Conservation (phyloP, 2,113 vertebrate species). For the Vimba vimba region DNA sequence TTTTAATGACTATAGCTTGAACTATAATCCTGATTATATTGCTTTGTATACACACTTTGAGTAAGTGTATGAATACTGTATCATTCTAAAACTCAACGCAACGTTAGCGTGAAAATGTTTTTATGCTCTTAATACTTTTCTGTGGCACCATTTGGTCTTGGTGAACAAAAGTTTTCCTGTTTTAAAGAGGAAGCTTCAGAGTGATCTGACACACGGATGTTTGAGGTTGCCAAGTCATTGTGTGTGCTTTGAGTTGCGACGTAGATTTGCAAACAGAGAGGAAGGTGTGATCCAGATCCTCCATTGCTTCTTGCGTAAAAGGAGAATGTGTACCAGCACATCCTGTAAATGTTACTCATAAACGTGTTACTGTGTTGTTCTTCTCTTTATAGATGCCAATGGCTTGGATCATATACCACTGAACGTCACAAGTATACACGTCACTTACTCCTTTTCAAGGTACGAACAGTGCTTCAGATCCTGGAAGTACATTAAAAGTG, state of each 20-base stretch:
- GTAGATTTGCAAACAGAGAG: not conserved
- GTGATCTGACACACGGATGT: not conserved
- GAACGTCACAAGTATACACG: conserved; percentile 5
- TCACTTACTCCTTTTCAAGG: conserved; percentile 29
- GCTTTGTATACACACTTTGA: no score
- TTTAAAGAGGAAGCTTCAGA: conserved; percentile 6
- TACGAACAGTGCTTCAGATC: not conserved
- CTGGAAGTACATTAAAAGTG: not conserved
- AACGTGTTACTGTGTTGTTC: not conserved
- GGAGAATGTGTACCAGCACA: not conserved
- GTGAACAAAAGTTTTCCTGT: not conserved
- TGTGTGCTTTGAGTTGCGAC: not conserved
- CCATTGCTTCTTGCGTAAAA: not conserved
- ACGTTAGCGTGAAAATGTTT: not conserved
- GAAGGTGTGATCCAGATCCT: not conserved
- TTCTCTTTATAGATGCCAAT: conserved; percentile 24
- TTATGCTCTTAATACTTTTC: not conserved
- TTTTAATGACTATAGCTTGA: not conserved
- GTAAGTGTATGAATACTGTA: no score
- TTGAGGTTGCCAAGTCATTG: conserved; percentile 20
- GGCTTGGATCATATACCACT: conserved; percentile 16
- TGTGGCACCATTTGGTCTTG: not conserved
- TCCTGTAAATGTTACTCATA: not conserved
- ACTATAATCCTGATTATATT: not conserved
- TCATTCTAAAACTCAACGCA: not conserved